Base-by-base conservation (phyloP, 2,888 invertebrate genomes). In the Tenthredo distinguenda region DNA sequence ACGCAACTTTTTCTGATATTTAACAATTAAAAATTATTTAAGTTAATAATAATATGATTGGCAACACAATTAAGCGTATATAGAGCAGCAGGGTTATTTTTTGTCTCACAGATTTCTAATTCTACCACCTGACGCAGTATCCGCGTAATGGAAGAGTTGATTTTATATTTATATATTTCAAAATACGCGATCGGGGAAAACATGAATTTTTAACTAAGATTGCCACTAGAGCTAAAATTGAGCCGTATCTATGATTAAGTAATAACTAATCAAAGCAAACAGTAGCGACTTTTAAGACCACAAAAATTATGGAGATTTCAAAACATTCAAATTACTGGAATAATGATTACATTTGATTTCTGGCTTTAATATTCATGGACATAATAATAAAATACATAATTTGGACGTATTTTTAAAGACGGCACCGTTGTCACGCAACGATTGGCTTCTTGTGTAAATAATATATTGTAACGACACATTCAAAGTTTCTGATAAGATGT, bases 1-100 rank as follows among this genome's bases (percentile, higher is more conserved):
- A 21, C n/a, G 15, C 43, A 26, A 81, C n/a, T 81, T 77, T 21
- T 77, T 50, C 10, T 77, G 31, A 18, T 65, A n/a, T n/a, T 84
- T 86, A 74, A 87, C 86, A 62, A 87, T 87, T 88, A 87, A 88
- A 88, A 87, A 88, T 87, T 87, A 88, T 87, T 88, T 89, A 90
- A 89, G 89, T 89, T 88, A 89, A 89, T 90, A 91, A 91, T 87
- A 89, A 74, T 89, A 90, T 90, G 89, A 91, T 92, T 92, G 92
- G 92, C 91, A 92, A 92, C 91, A 91, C 91, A 92, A 91, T 91
- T 92, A 92, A 92, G 92, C 92, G 92, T 91, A 92, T 90, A 89
- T 90, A 89, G 90, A 91, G 90, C 90, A 90, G 88, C 90, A 91
- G 91, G 90, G 89, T 91, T 90, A 88, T 82, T 86, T 86, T 87